Evolutionary conservation across 1,140 invertebrate genomes (phyloP), one percentile per base, ranked within the genome.

Genomic region (Dermatophagoides farinae): DNA sequence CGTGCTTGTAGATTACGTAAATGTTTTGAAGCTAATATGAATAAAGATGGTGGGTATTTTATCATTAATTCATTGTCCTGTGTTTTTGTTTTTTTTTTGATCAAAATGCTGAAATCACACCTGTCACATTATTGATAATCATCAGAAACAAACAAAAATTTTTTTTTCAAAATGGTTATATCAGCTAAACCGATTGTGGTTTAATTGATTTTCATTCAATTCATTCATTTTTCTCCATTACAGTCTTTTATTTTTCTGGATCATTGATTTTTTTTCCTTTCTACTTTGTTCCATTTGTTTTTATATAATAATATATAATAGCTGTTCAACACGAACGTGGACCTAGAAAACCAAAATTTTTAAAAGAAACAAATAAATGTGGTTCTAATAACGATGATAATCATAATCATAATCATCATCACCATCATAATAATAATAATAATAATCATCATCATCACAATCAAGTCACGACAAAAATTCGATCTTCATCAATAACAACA

Each of bases 21-120:
- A 76, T 97, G 93, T 72, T 89, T 96, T 70, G 85, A 91, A 72
- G 89, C 88, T 44, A 85, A 88, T 64, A 97, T 97, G 92, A 96
- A 97, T 72, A 95, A 93, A 79, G 91, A 97, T 77, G 91, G 92
- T 96, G 76, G 86, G 86, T 71, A 22, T 47, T 20, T 22, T 51
- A 51, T 51, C n/a, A n/a, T n/a, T 47, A 9, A 47, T 47, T 23
- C 8, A 47, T 47, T 47, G 9, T 18, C 9, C 22, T 22, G 51
- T 53, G 1, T 31, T 1, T 40, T 22, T 22, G 4, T 50, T 54
- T 2, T 37, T 23, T 54, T 2, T 37, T 14, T 25, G 18, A 37
- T 39, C n/a, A 37, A 39, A 38, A n/a, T n/a, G n/a, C n/a, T 38
- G n/a, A 39, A 16, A 12, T 14, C 8, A 40, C 10, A 37, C 16